A percentile compares a stretch with the other conserved stretches of the same genome.
Conservation (phyloP, 2,797 vertebrate species). For the Craterocephalus amniculus region DNA sequence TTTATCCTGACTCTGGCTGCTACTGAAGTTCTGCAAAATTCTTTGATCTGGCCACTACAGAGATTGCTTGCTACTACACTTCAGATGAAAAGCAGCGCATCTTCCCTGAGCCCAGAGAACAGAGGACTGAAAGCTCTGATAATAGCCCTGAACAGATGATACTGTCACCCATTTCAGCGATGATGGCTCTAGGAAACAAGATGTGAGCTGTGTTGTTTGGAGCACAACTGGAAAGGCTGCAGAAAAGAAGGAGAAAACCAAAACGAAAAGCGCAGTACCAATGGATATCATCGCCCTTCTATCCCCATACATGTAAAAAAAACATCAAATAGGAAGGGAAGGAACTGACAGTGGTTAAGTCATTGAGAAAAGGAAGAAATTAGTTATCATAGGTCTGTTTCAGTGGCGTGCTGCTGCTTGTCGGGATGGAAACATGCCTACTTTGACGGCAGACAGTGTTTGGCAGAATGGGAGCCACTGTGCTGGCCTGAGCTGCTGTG, state of each 20-base stretch:
- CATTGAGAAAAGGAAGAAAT: slow-evolving; percentile 53
- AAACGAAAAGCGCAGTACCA: slow-evolving; percentile 28
- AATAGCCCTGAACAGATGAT: slow-evolving; percentile 71
- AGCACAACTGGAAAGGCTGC: slow-evolving; percentile 39
- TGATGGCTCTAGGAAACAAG: slow-evolving; percentile 69
- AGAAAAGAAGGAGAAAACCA: slow-evolving; percentile 36
- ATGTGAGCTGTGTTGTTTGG: slow-evolving; percentile 53
- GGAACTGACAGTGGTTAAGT: slow-evolving; percentile 61
- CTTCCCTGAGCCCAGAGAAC: slow-evolving; percentile 54
- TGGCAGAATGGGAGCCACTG: slow-evolving; percentile 58
- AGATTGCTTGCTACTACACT: slow-evolving; percentile 54
- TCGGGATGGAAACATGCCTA: slow-evolving; percentile 57
- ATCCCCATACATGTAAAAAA: slow-evolving; percentile 32
- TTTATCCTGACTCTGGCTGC: slow-evolving; percentile 61
- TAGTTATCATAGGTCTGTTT: slow-evolving; percentile 51
- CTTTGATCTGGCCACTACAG: slow-evolving; percentile 75
- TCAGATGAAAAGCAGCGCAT: slow-evolving; percentile 62
- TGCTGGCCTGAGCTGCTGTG: slow-evolving; percentile 60
- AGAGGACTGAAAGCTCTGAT: slow-evolving; percentile 65
- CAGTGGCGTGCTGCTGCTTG: slow-evolving; percentile 47
- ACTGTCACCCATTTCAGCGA: slow-evolving; percentile 67
- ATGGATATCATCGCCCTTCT: slow-evolving; percentile 20
- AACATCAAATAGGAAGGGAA: slow-evolving; percentile 55
- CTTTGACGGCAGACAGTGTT: slow-evolving; percentile 63
- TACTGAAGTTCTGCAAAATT: slow-evolving; percentile 69